Base-by-base conservation (phyloP, 2,888 invertebrate genomes). In the Thyatira batis region DNA sequence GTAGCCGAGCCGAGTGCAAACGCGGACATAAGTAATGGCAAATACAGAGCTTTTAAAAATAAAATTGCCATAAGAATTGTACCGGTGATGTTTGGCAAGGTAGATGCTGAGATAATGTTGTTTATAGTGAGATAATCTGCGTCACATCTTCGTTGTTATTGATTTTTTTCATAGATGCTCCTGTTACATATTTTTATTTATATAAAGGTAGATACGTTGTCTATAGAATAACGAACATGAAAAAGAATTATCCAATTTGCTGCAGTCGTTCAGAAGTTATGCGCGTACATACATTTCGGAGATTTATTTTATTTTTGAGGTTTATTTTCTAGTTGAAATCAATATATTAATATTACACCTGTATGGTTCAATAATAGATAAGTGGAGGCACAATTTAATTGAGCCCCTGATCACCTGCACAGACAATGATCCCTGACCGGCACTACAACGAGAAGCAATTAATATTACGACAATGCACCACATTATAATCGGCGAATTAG, bases 401-500 rank as follows among this genome's bases (percentile, higher is more conserved):
- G 17, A 48, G 9, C 27, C 27, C 33, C 11, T 39, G 17, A 39
- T 39, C 54, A 65, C 61, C 57, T 61, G 60, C 52, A 51, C 50
- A 58, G 23, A 63, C 64, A 69, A 73, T 52, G 56, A 39, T 17
- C 58, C 55, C 52, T 61, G 64, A 61, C 63, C 65, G 59, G 58
- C 45, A 55, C 67, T 57, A 58, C 69, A 68, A 20, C 68, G 70
- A 71, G 73, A 79, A 81, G 80, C 83, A 86, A 86, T 86, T 85
- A 85, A 74, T 77, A 77, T 71, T 48, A 73, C 73, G 70, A 85
- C 84, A 85, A 84, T 82, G 78, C 80, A 67, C 63, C 73, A 66
- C 80, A 80, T 83, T 83, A 82, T 82, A 82, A 80, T 78, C 80
- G 71, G 67, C 71, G 78, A 76, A 83, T 84, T 80, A 84, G 65